Evolutionary conservation across 2,113 vertebrate species (phyloP).

Genomic region (Nipponia nippon): DNA sequence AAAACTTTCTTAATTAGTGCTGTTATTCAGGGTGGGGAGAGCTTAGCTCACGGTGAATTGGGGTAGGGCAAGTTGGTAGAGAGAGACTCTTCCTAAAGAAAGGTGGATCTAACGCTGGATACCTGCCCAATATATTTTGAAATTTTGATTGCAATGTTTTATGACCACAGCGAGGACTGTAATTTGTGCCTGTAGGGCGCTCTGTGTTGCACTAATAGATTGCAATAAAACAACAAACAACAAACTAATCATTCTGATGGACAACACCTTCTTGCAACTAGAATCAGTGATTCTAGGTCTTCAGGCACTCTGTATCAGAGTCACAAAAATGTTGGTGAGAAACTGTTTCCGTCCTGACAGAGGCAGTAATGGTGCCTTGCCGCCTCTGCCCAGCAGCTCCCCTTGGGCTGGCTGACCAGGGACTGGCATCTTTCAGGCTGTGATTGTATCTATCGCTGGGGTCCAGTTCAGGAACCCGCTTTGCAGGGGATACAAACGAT

Average conservation of each 20-base stretch:
- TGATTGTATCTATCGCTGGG: neutral
- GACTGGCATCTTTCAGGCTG: neutral
- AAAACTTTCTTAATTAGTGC: constrained; percentile 57
- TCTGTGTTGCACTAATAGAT: neutral
- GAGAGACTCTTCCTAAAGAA: neutral
- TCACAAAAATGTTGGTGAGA: neutral
- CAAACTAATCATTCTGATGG: neutral
- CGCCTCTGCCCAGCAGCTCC: neutral
- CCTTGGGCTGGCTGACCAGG: neutral
- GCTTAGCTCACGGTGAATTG: constrained; percentile 33
- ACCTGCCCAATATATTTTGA: constrained; percentile 28
- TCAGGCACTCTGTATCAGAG: neutral
- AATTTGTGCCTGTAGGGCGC: constrained; percentile 46
- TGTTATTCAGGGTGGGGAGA: constrained; percentile 45
- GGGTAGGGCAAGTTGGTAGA: neutral
- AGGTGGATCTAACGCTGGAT: neutral
- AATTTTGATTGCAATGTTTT: constrained; percentile 32
- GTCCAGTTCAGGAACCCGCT: neutral
- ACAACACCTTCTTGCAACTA: neutral
- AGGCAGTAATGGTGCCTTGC: neutral
- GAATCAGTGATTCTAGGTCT: neutral
- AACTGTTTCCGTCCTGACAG: neutral
- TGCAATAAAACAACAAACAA: neutral
- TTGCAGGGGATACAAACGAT: neutral
- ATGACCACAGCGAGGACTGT: neutral